Evolutionary conservation across 92 coral and sea anemone genomes (phyloP).

Genomic region (Phenganax stokvisi): DNA sequence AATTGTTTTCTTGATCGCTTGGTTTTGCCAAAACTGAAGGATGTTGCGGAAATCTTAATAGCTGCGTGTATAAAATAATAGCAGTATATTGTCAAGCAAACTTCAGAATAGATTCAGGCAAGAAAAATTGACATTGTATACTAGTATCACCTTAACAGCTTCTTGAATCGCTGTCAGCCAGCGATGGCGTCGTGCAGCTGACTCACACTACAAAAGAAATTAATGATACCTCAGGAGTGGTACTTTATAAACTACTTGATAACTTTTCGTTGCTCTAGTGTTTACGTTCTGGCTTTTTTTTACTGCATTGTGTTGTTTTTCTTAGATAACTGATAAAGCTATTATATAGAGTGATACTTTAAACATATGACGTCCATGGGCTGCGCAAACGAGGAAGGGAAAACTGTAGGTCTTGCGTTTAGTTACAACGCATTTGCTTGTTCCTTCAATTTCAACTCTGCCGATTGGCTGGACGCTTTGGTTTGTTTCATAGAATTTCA

Average conservation of each 20-base stretch:
- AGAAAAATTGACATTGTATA: neutral
- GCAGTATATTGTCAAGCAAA: neutral
- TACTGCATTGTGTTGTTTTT: too few species aligned
- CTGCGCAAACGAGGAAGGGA: slow-evolving; percentile 68
- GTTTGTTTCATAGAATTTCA: slow-evolving; percentile 69
- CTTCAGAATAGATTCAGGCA: neutral
- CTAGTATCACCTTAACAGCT: neutral
- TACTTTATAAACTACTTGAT: neutral
- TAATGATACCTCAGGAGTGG: neutral
- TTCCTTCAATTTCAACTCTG: slow-evolving; percentile 62
- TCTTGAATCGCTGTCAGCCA: slow-evolving; percentile 26
- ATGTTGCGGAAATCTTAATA: neutral
- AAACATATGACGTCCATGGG: slow-evolving; percentile 75
- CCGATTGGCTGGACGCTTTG: slow-evolving; percentile 73
- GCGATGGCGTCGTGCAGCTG: slow-evolving; percentile 15
- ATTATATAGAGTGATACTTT: slow-evolving; percentile 50
- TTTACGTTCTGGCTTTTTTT: neutral
- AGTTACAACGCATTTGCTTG: slow-evolving; percentile 60
- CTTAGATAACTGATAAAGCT: too few species aligned
- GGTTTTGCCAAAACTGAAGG: neutral
- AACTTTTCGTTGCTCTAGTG: neutral
- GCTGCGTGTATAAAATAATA: neutral
- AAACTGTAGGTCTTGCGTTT: slow-evolving; percentile 81
- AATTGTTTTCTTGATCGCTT: neutral
- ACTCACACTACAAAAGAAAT: slow-evolving; percentile 25